phyloP scores from a whole-genome alignment of 2,797 vertebrate species.

The Sebastes iracundus region DNA sequence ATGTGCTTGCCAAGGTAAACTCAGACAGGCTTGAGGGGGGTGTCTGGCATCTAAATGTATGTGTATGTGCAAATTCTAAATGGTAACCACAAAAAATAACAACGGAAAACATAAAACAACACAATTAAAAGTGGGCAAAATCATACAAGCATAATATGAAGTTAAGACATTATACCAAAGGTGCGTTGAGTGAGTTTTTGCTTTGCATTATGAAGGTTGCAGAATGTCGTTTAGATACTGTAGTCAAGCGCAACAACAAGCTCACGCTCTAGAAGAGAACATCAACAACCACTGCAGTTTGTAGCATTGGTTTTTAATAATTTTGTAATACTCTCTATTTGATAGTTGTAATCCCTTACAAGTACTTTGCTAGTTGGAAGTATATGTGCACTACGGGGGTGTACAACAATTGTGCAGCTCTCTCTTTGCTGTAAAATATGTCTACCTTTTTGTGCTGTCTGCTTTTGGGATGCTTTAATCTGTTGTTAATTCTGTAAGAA shows the following conservation, averaged over 20 bases:
- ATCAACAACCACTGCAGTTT: not conserved
- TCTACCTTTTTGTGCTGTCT: not conserved
- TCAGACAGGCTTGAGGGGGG: constrained; percentile 39
- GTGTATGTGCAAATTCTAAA: not conserved
- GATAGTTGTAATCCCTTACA: not conserved
- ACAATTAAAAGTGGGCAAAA: not conserved
- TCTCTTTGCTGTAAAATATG: not conserved
- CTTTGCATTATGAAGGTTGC: not conserved
- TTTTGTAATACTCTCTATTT: not conserved
- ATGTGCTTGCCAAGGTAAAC: constrained; percentile 41
- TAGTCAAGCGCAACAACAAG: not conserved
- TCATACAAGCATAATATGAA: not conserved
- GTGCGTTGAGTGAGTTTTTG: not conserved
- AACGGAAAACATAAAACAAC: not conserved
- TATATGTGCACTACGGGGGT: not conserved
- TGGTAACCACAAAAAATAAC: constrained; percentile 8
- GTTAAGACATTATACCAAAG: not conserved
- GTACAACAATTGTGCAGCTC: not conserved
- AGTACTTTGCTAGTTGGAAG: not conserved
- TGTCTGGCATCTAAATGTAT: constrained; percentile 47
- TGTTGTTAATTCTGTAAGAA: not conserved
- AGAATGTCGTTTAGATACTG: not conserved
- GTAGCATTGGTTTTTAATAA: not conserved
- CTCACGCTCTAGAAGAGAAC: not conserved
- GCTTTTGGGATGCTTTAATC: not conserved